phyloP scores from a whole-genome alignment of 2,113 vertebrate genomes.

The Catharus fuscescens region DNA sequence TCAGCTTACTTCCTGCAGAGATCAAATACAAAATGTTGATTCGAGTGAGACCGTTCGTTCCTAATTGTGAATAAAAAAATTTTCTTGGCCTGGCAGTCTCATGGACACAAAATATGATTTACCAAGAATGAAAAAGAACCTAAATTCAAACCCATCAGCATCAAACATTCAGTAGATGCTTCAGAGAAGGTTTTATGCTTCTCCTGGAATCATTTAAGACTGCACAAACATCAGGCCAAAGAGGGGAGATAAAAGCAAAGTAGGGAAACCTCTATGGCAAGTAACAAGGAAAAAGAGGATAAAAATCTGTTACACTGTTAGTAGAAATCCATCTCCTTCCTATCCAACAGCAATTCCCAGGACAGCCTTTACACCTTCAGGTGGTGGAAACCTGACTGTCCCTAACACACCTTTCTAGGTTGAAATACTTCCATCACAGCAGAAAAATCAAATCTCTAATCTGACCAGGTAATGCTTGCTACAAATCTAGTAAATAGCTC shows the following conservation, averaged over 20 bases:
- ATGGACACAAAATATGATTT: neutral
- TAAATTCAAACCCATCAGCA: neutral
- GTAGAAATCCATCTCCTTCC: neutral
- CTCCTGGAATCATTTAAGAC: neutral
- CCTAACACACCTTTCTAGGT: neutral
- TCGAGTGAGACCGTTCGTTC: neutral
- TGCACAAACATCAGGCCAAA: neutral
- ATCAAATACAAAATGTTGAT: neutral
- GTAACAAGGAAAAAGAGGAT: neutral
- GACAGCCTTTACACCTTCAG: neutral
- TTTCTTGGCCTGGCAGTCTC: neutral
- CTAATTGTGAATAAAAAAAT: neutral
- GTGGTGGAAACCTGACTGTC: neutral
- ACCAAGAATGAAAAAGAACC: neutral
- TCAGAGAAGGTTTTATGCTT: neutral
- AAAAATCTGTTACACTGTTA: neutral
- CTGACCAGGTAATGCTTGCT: neutral
- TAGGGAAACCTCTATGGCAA: neutral
- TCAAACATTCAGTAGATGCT: neutral
- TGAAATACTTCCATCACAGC: neutral
- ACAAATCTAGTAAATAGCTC: neutral
- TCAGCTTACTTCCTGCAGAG: neutral
- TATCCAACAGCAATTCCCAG: neutral
- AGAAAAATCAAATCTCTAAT: neutral
- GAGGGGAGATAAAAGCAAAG: neutral